Evolutionary conservation across 2,888 invertebrate genomes (phyloP).

Genomic region (Pristionchus fissidentatus): DNA sequence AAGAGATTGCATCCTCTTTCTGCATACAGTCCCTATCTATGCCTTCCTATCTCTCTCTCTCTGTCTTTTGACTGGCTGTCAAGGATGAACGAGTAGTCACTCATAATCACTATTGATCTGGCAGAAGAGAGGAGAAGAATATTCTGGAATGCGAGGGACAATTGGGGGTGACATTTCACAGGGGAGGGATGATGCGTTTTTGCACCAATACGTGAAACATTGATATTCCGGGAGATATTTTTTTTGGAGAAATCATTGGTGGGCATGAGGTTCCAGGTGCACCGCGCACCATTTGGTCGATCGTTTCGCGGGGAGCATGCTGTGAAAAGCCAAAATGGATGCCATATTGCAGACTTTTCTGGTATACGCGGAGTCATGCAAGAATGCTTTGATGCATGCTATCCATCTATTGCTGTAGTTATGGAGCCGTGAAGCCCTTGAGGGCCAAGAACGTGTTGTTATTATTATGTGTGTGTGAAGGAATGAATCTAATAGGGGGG

Average conservation of each 20-base stretch:
- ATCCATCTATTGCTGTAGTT: no score
- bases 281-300: background rate
- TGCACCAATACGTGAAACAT: no score
- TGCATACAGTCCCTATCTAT: background rate
- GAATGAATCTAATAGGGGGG: no score
- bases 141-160: background rate
- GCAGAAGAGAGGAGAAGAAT: background rate
- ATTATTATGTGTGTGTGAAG: no score
- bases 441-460: no score
- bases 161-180: background rate
- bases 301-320: background rate
- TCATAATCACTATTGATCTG: background rate
- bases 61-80: slow-evolving; percentile 7
- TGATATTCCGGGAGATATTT: no score
- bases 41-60: background rate
- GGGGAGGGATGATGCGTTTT: background rate
- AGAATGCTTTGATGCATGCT: no score
- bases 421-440: no score
- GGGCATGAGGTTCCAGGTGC: no score
- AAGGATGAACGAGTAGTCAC: background rate
- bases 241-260: no score
- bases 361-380: background rate
- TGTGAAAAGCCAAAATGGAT: background rate
- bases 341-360: background rate
- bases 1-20: background rate